Base-by-base conservation (phyloP, 2,797 vertebrate species). In the Crocidura indochinensis region DNA sequence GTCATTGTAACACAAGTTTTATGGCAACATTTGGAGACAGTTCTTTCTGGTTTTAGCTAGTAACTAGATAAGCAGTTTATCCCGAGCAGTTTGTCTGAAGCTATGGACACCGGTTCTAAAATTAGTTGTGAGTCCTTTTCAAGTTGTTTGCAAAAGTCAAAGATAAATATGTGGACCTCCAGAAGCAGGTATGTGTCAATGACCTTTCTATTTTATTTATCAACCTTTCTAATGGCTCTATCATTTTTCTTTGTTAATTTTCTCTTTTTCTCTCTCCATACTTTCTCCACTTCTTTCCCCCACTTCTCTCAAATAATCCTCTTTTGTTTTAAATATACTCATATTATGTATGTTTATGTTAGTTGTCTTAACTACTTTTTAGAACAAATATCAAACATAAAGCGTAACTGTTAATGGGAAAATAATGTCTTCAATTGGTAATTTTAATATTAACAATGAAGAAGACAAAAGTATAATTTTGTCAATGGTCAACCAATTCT, bases 401-500 rank as follows among this genome's bases (percentile, higher is more conserved):
- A 53, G 64, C 24, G 64, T 5, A 82, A 51, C 10, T 27, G 5
- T 38, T 79, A 71, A 68, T 47, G 73, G 62, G 60, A 78, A 87
- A 64, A 22, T 24, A 38, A 14, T 56, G 26, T 75, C 67, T 82
- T 86, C 26, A 88, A 44, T 83, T 72, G 88, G 22, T 75, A 38
- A 38, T 38, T 38, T 38, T 75, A 60, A 60, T 60, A 4, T 60
- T 20, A 60, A 47, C 0, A 51, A 56, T 79, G 12, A 81, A 90
- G 29, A 81, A 90, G 27, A 69, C 10, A 60, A 83, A 88, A 75
- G 64, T 49, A 86, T 31, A 88, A 8, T 75, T 80, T 71, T 9
- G 80, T 71, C 65, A 65, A 10, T 83, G 26, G 47, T 44, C 27
- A 2, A 3, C 78, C 53, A 84, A 72, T 29, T 64, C n/a, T 27